Conservation (phyloP, 2,888 invertebrate genomes). For the Fragum whitleyi region DNA sequence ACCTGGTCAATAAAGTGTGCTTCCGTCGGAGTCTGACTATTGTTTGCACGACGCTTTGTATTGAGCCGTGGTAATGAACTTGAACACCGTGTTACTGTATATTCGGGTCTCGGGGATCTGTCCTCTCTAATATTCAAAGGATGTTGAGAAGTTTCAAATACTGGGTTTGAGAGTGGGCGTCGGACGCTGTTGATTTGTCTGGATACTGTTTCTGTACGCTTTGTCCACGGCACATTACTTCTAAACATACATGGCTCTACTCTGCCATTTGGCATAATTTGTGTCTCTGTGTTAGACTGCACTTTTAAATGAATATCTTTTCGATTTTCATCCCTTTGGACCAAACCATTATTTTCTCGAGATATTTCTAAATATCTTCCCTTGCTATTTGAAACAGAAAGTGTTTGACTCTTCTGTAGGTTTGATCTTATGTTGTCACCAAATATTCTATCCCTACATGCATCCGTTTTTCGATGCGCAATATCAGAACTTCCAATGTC, state of each 20-base stretch:
- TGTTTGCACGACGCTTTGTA: background rate
- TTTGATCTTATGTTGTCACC: background rate
- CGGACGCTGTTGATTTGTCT: constrained; percentile 9
- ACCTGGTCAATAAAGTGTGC: constrained; percentile 5
- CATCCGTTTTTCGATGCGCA: no score
- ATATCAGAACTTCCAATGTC: background rate
- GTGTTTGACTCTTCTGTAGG: background rate
- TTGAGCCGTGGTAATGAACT: background rate
- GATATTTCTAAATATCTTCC: background rate
- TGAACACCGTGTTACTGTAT: background rate
- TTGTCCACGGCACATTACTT: constrained; percentile 5
- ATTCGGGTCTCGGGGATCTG: background rate
- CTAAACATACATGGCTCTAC: background rate
- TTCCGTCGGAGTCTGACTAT: background rate
- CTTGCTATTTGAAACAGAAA: background rate
- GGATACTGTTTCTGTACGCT: background rate
- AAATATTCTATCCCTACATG: no score
- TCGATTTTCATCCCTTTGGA: no score
- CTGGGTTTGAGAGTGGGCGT: constrained; percentile 1
- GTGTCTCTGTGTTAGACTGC: background rate
- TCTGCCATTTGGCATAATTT: background rate
- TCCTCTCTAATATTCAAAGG: background rate
- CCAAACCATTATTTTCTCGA: background rate
- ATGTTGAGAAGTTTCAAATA: background rate
- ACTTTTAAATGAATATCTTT: no score